Base-by-base conservation (phyloP, 2,113 vertebrate species). In the Falco punctatus region DNA sequence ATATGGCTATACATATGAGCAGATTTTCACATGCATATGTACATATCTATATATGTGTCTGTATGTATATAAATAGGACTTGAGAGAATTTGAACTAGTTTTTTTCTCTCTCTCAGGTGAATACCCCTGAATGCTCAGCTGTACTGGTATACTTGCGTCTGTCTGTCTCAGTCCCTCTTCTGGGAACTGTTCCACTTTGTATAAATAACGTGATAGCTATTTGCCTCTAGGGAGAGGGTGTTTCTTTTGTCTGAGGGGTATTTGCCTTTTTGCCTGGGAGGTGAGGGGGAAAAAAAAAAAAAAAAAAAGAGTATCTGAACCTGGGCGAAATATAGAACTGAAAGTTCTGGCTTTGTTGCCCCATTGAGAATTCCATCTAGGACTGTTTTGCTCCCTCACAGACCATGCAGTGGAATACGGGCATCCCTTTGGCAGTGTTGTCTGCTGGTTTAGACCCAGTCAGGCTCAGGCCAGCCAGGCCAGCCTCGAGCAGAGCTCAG, bases 141-240 rank as follows among this genome's bases (percentile, higher is more conserved):
- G 26, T 35, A 32, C 52, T 33, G 71, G 55, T 91, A 17, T 67
- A 49, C 65, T 84, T 71, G 23, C 0, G 0, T 72, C 55, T 94
- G 30, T 51, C 81, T 78, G 13, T 86, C 51, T 84, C 65, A 65
- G 42, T 44, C 33, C 85, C 27, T 93, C 84, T 78, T 80, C 40
- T 67, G 93, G 81, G 95, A 94, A 74, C 81, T 85, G 93, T 95
- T 93, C 94, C 71, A 96, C 66, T 96, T 95, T 75, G 62, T 85
- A 87, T 72, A 96, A 92, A 91, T 69, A 85, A 72, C 7, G 33
- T 51, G 73, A 81, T 85, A 89, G 44, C 42, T 81, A 24, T 67
- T 89, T 75, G 13, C 33, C 84, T 92, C 66, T 35, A 85, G 78
- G 85, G 74, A 88, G 58, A 73, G 49, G 27, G 65, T 27, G 26